Percentiles rank a stretch among this genome's conserved stretches.
These are phyloP conservation scores for Cardiocondyla obscurior DNA, from an alignment of 1,140 invertebrate species.

Conservation along the genomic window DNA sequence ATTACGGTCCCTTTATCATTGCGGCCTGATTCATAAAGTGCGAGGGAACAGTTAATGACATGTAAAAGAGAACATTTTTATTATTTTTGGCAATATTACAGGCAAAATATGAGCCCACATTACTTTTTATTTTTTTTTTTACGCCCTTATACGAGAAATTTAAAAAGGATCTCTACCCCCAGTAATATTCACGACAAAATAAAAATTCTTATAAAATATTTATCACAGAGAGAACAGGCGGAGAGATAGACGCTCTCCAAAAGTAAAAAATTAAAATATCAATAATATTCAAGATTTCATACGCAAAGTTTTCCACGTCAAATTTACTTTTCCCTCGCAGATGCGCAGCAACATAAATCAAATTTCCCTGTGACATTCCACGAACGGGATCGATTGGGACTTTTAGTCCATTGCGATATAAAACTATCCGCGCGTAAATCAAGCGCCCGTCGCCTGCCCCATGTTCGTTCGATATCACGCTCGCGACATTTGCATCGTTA, in stretches of 20 bases:
- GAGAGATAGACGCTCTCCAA: not conserved
- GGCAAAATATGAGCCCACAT: not conserved
- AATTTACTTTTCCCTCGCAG: slow-evolving; percentile 37
- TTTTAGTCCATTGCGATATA: slow-evolving; percentile 49
- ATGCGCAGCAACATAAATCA: slow-evolving; percentile 35
- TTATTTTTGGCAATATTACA: not conserved
- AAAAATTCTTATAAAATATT: not conserved
- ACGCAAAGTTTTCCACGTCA: not conserved
- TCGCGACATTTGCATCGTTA: slow-evolving; percentile 53
- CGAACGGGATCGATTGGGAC: slow-evolving; percentile 46
- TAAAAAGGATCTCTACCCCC: not conserved
- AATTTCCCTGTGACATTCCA: slow-evolving; percentile 16
- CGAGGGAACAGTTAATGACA: slow-evolving; percentile 34
- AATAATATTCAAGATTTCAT: not conserved
- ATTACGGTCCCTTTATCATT: slow-evolving; percentile 22
- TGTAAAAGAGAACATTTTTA: slow-evolving; percentile 24
- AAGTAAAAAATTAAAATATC: slow-evolving; percentile 16
- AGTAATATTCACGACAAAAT: not conserved
- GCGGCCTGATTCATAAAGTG: slow-evolving; percentile 11
- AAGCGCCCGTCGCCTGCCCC: slow-evolving; percentile 26
- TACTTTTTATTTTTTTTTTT: not conserved
- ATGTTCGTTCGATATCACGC: slow-evolving; percentile 38
- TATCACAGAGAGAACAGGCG: not conserved
- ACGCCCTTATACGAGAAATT: not conserved
- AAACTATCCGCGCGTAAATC: slow-evolving; percentile 47